Percentiles rank a stretch among this genome's conserved stretches.
Evolutionary conservation across 2,797 vertebrate species (phyloP).

Genomic region (Microctenopoma lineatum): DNA sequence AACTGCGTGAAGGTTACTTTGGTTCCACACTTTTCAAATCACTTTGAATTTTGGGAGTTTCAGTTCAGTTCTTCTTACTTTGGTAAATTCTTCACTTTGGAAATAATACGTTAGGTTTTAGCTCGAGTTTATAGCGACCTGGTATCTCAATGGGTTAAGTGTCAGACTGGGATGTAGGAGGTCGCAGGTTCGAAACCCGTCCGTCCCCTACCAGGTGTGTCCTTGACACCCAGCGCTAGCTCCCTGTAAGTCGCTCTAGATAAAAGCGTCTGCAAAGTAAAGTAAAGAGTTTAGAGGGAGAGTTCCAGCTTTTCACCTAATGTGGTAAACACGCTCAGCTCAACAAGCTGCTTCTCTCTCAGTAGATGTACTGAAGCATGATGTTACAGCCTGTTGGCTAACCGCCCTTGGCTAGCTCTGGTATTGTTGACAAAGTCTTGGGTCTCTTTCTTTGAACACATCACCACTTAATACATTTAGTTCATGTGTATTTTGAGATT

Average conservation of each 20-base stretch:
- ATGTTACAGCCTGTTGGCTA: conserved; percentile 29
- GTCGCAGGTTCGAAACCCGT: no score
- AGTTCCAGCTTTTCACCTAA: conserved; percentile 16
- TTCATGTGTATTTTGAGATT: conserved; percentile 4
- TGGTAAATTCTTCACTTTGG: background rate
- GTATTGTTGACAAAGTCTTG: background rate
- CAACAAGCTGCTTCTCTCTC: conserved; percentile 30
- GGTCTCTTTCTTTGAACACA: conserved; percentile 1
- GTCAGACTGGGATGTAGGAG: no score
- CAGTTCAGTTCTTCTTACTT: conserved; percentile 20
- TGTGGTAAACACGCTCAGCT: conserved; percentile 39
- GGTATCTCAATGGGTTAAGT: no score
- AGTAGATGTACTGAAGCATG: conserved; percentile 40
- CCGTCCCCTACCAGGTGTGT: no score
- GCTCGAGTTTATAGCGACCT: background rate
- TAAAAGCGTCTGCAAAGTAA: no score
- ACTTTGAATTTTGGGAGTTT: conserved; percentile 31
- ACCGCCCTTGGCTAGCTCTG: conserved; percentile 6
- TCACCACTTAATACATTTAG: background rate
- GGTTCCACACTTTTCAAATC: conserved; percentile 52
- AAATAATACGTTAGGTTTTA: conserved; percentile 12
- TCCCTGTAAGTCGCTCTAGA: no score
- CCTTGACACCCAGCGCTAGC: no score
- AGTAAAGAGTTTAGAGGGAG: no score
- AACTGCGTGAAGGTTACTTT: conserved; percentile 64